Evolutionary conservation across 2,888 invertebrate species (phyloP), one percentile per base, ranked within the genome.

Genomic region (Hyppa rectilinea): DNA sequence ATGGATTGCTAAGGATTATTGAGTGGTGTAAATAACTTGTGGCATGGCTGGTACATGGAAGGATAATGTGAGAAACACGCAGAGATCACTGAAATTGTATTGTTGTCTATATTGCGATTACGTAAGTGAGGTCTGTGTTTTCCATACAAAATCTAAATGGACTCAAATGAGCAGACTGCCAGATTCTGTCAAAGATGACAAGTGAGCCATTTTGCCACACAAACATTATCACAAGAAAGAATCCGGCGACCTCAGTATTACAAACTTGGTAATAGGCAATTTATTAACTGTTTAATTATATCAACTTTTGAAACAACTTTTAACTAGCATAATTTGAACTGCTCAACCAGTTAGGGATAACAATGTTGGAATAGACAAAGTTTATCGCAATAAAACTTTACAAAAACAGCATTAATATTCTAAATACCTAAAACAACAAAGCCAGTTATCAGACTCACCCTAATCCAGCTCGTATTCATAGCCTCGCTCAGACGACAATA

Each of bases 381-480:
- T 73, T 73, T 68, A 67, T 40, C 26, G 49, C 60, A 56, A 74
- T 75, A 61, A 65, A 78, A 76, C 76, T 78, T 60, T 60, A 60
- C 72, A 72, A 77, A 72, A 70, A 69, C 76, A 74, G 29, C 45
- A 74, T 74, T 76, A 58, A 76, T 76, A 76, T 75, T 71, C 71
- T 63, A 75, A 75, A 70, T 79, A 75, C 58, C 70, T 40, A 75
- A 79, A 79, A 55, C 67, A 72, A 73, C 67, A 76, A 66, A 62
- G 40, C 64, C 43, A 53, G 66, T 62, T 61, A 74, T 60, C 50
- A 56, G 56, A 53, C 49, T 47, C 75, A 40, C 45, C 43, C 38
- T 79, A 75, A 79, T 75, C 78, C 50, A 52, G 31, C 75, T 62
- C 75, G 65, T 79, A 79, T 79, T 70, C 80, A 79, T 75, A 79